Base-by-base conservation (phyloP, 2,888 invertebrate species). In the Drosophila rubida region DNA sequence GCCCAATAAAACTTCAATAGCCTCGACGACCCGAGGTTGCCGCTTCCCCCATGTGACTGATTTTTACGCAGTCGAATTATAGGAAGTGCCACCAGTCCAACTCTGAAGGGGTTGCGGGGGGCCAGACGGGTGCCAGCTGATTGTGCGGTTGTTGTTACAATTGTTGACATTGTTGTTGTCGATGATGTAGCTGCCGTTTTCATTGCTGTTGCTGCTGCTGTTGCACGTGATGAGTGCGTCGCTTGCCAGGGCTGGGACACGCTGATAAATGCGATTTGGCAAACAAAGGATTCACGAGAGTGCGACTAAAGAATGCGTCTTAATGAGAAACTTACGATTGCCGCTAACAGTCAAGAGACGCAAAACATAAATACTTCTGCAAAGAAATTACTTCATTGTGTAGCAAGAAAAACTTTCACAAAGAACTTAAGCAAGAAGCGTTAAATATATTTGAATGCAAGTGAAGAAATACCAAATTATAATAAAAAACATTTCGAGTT, bases 1-100 rank as follows among this genome's bases (percentile, higher is more conserved):
- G 78, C 80, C 69, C 82, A 86, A 83, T 83, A 83, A 83, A 83
- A 86, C 83, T 86, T 86, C 86, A 83, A 86, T 82, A 71, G 74
- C 76, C 74, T 71, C 62, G 58, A 42, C 78, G 73, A 69, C 76
- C 78, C 72, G 65, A 59, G 51, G 41, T 58, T 55, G 44, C 53
- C 63, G 39, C 13, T 30, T 22, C 9, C 22, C 53, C 30, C 19
- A 51, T 41, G 51, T 61, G 86, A 78, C 66, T 83, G 82, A 82
- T 85, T 82, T 80, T 82, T 82, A 82, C 73, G 75, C 80, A 78
- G 67, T 64, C 78, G 70, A 80, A 73, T 69, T 68, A 63, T 70
- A 60, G 70, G 64, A 69, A 85, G 59, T 63, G 61, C 59, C 23
- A 54, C 49, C 25, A 50, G 41, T 22, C 27, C 23, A 30, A 32